Conservation (phyloP, 2,888 invertebrate species). For the Diaphora mendica region DNA sequence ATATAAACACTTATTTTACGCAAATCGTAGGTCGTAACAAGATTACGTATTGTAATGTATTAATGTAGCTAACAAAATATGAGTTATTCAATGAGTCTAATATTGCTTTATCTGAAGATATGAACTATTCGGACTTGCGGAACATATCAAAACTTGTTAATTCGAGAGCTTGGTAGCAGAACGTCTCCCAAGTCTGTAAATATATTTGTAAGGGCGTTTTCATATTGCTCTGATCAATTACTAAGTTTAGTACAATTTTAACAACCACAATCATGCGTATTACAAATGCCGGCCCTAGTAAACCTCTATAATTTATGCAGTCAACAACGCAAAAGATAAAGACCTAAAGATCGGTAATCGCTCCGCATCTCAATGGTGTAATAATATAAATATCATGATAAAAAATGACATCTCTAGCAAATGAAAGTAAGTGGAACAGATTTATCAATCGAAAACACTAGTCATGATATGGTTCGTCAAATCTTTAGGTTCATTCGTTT, state of each 20-base stretch:
- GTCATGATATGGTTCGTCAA: conserved; percentile 44
- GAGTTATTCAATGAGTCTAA: not conserved
- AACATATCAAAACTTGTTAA: too few species aligned
- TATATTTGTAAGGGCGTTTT: too few species aligned
- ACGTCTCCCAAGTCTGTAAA: too few species aligned
- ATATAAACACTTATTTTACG: not conserved
- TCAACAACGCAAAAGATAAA: not conserved
- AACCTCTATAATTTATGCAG: too few species aligned
- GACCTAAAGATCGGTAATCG: not conserved
- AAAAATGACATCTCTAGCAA: not conserved
- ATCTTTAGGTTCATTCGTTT: conserved; percentile 26
- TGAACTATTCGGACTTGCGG: not conserved
- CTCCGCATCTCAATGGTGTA: not conserved
- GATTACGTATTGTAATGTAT: not conserved
- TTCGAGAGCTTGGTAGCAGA: too few species aligned
- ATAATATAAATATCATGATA: not conserved
- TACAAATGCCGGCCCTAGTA: too few species aligned
- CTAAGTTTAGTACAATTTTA: too few species aligned
- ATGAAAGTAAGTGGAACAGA: not conserved
- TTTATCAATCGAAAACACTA: conserved; percentile 41
- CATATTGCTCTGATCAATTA: too few species aligned
- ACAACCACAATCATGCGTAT: too few species aligned
- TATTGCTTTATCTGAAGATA: not conserved
- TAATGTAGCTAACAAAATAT: not conserved
- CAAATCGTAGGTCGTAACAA: too few species aligned